Evolutionary conservation across 2,113 vertebrate genomes (phyloP), one percentile per base, ranked within the genome.

Genomic region (Thomomys bottae): DNA sequence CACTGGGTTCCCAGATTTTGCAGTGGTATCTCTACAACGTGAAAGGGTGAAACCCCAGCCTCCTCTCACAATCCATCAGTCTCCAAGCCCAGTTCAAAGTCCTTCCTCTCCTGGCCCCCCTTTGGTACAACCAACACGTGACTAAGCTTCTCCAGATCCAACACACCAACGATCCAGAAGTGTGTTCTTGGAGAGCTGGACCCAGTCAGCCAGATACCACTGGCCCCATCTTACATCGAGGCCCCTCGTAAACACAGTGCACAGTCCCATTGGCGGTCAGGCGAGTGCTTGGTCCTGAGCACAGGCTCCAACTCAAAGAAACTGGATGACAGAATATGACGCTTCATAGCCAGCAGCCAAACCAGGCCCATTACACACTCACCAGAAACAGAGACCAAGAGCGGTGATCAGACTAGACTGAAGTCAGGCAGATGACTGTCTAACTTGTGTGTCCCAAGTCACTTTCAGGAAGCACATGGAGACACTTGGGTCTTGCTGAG

Each of bases 321-420:
- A 21, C 20, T 21, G 26, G 36, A 34, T 28, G 36, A 26, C 24
- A 8, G 9, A 76, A 38, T 1, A 17, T 0, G 7, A 5, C 20
- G 7, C 4, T 26, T 54, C 3, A 0, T 57, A 4, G 24, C 86
- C 57, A 11, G 24, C 7, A 2, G 0, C 28, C 67, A 68, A 11
- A 4, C 24, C 30, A 63, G 23, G 28, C 67, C 17, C 7, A 9
- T 2, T 34, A 20, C 0, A 0, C 0, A 3, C 42, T 34, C 4
- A 15, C 9, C 11, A 8, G 32, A 83, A 36, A 10, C 10, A 26
- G 28, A 94, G 85, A 82, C 5, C 0, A 34, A 17, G 59, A 34
- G 12, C 59, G 78, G 78, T 18, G 15, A 34, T 4, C 26, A 9
- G 70, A 14, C 18, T 5, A 2, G 40, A 72, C 17, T 38, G 5